phyloP scores from a whole-genome alignment of 53 echinoderm and acorn worm genomes.

The Apostichopus leukothele region DNA sequence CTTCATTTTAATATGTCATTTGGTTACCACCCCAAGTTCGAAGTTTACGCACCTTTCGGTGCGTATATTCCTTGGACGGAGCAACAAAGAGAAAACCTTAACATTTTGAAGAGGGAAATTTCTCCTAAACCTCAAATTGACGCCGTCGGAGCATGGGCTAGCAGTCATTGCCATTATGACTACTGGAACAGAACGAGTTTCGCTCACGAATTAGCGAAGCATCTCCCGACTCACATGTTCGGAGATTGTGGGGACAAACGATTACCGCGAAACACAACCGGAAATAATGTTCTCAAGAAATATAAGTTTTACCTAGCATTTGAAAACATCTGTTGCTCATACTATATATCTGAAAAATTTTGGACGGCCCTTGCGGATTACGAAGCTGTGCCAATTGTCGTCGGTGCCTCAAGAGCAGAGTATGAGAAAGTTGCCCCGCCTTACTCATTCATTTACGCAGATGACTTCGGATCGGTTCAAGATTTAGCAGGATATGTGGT shows the following conservation, averaged over 20 bases:
- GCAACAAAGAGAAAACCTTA: too few species aligned
- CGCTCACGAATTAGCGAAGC: background rate
- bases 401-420: background rate
- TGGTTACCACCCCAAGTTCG: conserved; percentile 13
- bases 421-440: conserved; percentile 20
- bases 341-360: conserved; percentile 23
- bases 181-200: conserved; percentile 17
- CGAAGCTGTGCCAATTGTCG: conserved; percentile 9
- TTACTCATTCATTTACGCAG: conserved; percentile 18
- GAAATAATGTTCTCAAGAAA: background rate
- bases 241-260: background rate
- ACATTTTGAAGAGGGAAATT: background rate
- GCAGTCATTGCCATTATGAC: background rate
- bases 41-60: conserved; percentile 27
- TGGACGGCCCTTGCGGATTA: background rate
- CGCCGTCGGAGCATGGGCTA: conserved; percentile 5
- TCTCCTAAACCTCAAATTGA: too few species aligned
- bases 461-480: background rate
- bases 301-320: conserved; percentile 39
- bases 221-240: background rate
- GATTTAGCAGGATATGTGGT: conserved; percentile 1
- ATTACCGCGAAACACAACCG: background rate
- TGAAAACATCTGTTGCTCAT: conserved; percentile 9
- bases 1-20: conserved; percentile 16
- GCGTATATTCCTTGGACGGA: conserved; percentile 1